phyloP scores from a whole-genome alignment of 2,797 vertebrate genomes.

The Novumbra hubbsi region DNA sequence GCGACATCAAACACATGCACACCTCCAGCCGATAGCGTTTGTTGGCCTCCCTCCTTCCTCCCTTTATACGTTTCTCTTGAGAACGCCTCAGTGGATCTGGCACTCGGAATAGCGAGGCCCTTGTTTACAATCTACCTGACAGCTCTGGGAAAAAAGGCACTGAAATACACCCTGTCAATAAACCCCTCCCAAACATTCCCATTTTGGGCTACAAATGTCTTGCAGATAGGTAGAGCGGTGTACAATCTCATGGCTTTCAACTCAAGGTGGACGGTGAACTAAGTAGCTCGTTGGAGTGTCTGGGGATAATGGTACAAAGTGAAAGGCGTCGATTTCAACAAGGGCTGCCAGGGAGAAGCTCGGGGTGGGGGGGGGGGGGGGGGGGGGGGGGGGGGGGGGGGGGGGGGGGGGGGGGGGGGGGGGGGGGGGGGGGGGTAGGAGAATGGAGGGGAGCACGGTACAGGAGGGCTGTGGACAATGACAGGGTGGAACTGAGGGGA shows the following conservation, averaged over 20 bases:
- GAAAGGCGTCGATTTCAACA: neutral
- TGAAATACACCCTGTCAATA: slow-evolving; percentile 40
- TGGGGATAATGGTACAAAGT: slow-evolving; percentile 15
- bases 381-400: neutral
- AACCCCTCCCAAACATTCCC: slow-evolving; percentile 12
- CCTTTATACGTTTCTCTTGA: slow-evolving; percentile 11
- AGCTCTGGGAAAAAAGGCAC: slow-evolving; percentile 11
- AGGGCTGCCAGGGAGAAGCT: neutral
- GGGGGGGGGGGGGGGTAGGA: slow-evolving; percentile 5
- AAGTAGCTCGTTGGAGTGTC: slow-evolving; percentile 24
- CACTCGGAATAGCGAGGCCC: slow-evolving; percentile 21
- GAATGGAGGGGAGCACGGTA: neutral
- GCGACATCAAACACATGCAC: slow-evolving; percentile 21
- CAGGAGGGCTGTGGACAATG: slow-evolving; percentile 21
- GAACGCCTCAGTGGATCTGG: slow-evolving; percentile 18
- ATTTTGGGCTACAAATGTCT: slow-evolving; percentile 7
- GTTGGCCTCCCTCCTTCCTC: slow-evolving; percentile 13
- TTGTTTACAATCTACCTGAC: slow-evolving; percentile 33
- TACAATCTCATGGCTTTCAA: slow-evolving; percentile 45
- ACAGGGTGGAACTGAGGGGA: neutral
- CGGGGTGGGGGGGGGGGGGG: neutral
- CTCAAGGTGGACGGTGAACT: slow-evolving; percentile 24
- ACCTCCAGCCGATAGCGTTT: neutral
- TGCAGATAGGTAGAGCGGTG: slow-evolving; percentile 21
- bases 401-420: neutral